phyloP scores from a whole-genome alignment of 2,797 vertebrate genomes.

The Ctenopoma multispine region DNA sequence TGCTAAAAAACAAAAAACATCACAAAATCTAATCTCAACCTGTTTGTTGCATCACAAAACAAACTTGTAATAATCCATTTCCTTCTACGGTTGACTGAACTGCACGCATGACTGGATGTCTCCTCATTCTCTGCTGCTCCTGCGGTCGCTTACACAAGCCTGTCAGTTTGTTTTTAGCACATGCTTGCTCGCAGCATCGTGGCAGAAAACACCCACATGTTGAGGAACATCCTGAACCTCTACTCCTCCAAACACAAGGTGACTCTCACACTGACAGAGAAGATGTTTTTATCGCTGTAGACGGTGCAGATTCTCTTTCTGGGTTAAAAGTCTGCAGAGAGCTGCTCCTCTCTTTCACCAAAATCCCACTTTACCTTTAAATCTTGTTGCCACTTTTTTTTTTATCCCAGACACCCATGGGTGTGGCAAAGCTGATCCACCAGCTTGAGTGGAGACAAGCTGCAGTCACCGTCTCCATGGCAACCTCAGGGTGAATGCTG shows the following conservation, averaged over 20 bases:
- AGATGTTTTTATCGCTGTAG: background rate
- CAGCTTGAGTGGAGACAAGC: slow-evolving; percentile 45
- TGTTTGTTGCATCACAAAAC: background rate
- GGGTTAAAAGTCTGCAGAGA: background rate
- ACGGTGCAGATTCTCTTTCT: background rate
- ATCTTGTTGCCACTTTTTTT: slow-evolving; percentile 1
- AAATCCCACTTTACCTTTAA: slow-evolving; percentile 25
- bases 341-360: slow-evolving; percentile 15
- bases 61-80: background rate
- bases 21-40: background rate
- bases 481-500: slow-evolving; percentile 63
- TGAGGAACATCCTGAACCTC: slow-evolving; percentile 32
- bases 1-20: background rate
- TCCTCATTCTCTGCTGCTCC: background rate
- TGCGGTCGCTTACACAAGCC: slow-evolving; percentile 10
- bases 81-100: slow-evolving; percentile 12
- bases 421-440: slow-evolving; percentile 62
- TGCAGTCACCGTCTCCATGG: slow-evolving; percentile 58
- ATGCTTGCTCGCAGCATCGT: background rate
- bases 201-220: slow-evolving; percentile 27
- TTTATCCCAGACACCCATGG: slow-evolving; percentile 59
- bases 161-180: slow-evolving; percentile 33
- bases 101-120: slow-evolving; percentile 1
- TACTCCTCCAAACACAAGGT: background rate
- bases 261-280: slow-evolving; percentile 2